Percentiles rank a stretch among this genome's conserved stretches.
These are phyloP conservation scores for Spheniscus humboldti DNA, from an alignment of 2,797 vertebrate species.

Conservation along the genomic window DNA sequence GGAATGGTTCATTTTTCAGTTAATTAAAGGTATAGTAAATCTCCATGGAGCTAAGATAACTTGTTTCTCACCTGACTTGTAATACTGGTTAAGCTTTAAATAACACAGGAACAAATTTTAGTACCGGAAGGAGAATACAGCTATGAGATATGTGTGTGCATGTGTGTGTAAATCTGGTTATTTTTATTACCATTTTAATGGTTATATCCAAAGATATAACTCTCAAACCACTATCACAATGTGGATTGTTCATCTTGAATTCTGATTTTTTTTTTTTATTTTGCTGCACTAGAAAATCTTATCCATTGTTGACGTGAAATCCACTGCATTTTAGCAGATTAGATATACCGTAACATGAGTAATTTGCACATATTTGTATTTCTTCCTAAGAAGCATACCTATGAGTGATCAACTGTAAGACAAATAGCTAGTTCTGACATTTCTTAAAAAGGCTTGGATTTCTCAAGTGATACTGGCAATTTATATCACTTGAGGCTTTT, in stretches of 20 bases:
- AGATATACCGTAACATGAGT: accelerated
- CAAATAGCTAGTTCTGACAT: not conserved
- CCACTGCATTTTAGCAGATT: not conserved
- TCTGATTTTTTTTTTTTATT: not conserved
- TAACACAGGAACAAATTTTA: not conserved
- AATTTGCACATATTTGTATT: not conserved
- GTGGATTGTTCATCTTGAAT: not conserved
- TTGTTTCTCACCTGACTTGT: not conserved
- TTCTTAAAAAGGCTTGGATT: not conserved
- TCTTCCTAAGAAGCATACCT: not conserved
- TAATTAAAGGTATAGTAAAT: not conserved
- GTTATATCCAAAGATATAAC: not conserved
- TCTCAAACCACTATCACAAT: not conserved
- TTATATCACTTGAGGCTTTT: not conserved
- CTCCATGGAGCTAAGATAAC: not conserved
- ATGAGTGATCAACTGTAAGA: not conserved
- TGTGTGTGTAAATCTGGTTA: not conserved
- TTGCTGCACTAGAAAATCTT: not conserved
- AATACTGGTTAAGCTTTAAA: not conserved
- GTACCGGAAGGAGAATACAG: not conserved
- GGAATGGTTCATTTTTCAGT: not conserved
- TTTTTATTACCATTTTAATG: not conserved
- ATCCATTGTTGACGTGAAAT: not conserved
- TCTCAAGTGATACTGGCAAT: not conserved
- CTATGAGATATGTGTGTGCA: not conserved